phyloP scores from a whole-genome alignment of 2,797 vertebrate species.

The Pelobates cultripes region DNA sequence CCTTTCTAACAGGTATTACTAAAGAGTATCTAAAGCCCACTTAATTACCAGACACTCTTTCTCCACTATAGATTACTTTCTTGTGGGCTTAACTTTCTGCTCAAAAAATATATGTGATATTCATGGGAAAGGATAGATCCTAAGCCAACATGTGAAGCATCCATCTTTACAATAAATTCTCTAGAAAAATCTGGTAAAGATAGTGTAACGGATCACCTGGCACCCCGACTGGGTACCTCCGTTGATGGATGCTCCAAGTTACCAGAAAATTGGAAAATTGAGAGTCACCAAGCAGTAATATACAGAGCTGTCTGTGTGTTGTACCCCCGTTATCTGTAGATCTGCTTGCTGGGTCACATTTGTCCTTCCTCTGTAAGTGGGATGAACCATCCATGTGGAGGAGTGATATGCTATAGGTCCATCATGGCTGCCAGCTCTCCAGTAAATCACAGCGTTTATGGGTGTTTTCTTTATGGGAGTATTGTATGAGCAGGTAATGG shows the following conservation, averaged over 20 bases:
- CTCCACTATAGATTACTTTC: not conserved
- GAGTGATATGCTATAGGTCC: not conserved
- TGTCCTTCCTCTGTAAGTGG: conserved; percentile 1
- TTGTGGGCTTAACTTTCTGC: not conserved
- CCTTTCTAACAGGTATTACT: not conserved
- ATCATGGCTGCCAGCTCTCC: not conserved
- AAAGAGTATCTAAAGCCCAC: not conserved
- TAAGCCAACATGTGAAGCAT: not conserved
- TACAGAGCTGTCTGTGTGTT: not conserved
- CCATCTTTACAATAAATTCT: not conserved
- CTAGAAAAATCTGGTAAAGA: not conserved
- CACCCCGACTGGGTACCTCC: too few relatives aligned
- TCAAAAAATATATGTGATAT: not conserved
- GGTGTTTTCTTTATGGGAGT: too few relatives aligned
- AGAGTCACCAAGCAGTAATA: not conserved
- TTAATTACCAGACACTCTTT: not conserved
- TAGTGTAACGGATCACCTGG: too few relatives aligned
- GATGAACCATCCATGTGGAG: conserved; percentile 22
- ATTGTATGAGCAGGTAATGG: too few relatives aligned
- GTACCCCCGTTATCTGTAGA: not conserved
- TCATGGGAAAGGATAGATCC: too few relatives aligned
- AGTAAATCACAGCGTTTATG: not conserved
- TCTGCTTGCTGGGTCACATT: not conserved
- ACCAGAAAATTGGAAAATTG: too few relatives aligned
- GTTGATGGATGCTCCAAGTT: too few relatives aligned